Percentiles rank a stretch among this genome's conserved stretches.
Evolutionary conservation across 64 coral and sea anemone species (phyloP).

Genomic region (Pocillopora damicornis): DNA sequence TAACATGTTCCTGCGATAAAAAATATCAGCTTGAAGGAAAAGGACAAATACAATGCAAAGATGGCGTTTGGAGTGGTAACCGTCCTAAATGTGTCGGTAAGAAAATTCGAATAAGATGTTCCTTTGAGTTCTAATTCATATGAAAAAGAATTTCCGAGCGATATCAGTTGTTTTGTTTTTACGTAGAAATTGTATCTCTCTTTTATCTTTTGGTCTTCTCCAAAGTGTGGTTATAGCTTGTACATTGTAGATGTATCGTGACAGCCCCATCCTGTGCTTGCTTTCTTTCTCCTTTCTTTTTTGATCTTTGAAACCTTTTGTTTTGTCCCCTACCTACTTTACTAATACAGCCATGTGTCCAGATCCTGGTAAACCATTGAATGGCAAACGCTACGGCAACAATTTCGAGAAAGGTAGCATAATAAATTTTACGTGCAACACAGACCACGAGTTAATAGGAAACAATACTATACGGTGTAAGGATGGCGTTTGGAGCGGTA

Average conservation of each 20-base stretch:
- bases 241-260: no score
- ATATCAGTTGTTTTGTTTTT: no score
- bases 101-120: not conserved
- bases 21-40: not conserved
- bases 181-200: no score
- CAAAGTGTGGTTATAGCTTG: not conserved
- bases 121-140: no score
- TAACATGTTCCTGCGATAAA: not conserved
- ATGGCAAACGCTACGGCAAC: not conserved
- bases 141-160: no score
- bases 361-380: not conserved
- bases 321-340: not conserved
- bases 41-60: not conserved
- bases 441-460: not conserved
- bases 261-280: no score
- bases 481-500: constrained; percentile 16
- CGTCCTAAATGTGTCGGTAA: not conserved
- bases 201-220: not conserved
- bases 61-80: not conserved
- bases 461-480: not conserved
- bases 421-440: not conserved
- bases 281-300: not conserved
- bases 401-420: not conserved
- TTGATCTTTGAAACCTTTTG: no score
- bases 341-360: not conserved